Conservation (phyloP, 1,140 invertebrate species). For the Batillaria attramentaria region DNA sequence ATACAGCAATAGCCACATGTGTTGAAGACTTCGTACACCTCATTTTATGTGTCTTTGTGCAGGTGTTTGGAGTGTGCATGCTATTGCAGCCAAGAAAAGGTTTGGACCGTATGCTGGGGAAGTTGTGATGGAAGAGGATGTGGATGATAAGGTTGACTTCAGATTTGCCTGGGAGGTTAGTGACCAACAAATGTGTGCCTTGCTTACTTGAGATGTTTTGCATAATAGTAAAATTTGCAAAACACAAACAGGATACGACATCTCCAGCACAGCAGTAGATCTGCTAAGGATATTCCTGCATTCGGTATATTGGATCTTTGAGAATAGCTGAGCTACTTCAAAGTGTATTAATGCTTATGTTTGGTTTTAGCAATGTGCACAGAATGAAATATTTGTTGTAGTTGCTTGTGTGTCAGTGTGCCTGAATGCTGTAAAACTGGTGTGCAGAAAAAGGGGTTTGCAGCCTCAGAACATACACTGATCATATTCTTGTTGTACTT, state of each 20-base stretch:
- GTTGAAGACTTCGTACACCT: not conserved
- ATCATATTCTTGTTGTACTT: slow-evolving; percentile 5
- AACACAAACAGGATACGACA: not conserved
- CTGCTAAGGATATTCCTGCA: not conserved
- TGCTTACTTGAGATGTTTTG: not conserved
- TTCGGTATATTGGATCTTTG: not conserved
- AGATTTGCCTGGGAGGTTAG: slow-evolving; percentile 63
- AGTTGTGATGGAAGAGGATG: slow-evolving; percentile 45
- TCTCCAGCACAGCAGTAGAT: not conserved
- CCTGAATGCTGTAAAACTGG: not conserved
- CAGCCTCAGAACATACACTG: not conserved
- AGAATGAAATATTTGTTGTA: not conserved
- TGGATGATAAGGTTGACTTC: slow-evolving; percentile 46
- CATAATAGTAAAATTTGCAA: not conserved
- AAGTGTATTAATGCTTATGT: not conserved
- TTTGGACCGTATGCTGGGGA: slow-evolving; percentile 60
- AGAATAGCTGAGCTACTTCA: not conserved
- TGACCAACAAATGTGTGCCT: not conserved
- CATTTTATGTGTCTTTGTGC: too few relatives aligned
- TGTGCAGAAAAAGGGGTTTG: not conserved
- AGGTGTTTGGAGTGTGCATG: slow-evolving; percentile 50
- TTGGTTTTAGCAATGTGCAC: not conserved
- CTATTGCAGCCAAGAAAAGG: slow-evolving; percentile 44
- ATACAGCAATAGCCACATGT: not conserved
- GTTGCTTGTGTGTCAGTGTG: not conserved